Evolutionary conservation across 2,797 vertebrate species (phyloP), one percentile per base, ranked within the genome.

Genomic region (Coranthus polyacanthus): DNA sequence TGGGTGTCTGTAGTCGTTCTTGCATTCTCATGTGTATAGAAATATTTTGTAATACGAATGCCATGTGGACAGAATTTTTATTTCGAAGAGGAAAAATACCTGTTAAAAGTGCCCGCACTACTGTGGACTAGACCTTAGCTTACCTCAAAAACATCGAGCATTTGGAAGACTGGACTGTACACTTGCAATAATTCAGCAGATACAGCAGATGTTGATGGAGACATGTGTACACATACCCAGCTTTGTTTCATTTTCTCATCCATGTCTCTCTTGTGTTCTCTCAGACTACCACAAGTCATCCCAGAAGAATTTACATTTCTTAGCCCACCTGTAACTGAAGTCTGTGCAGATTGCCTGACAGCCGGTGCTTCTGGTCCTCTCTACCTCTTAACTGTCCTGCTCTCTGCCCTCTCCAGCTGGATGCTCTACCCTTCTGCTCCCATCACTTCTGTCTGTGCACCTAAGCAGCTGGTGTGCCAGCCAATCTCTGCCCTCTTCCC

Each of bases 321-420:
- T 17, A 66, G 72, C 60, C 68, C 81, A 88, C 72, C 87, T 86
- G 84, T 50, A 78, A 59, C 12, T 52, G 29, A 66, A 50, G 62
- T 51, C 15, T 8, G 69, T 67, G 41, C 80, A 88, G 75, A 74
- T 47, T 81, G 76, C 49, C 60, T 36, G 72, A 71, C 89, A 88
- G 80, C 72, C 44, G 74, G 74, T 16, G 11, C 20, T 59, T 52
- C 75, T 47, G 55, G 62, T 64, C 54, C n/a, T 75, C 63, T 79
- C 64, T 54, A 36, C 32, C 2, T 11, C 59, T 68, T 22, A 21
- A 49, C 69, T 47, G 68, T 64, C 70, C 75, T 38, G 24, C 68
- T 79, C 77, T 72, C 70, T 84, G 75, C 75, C 82, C 79, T 74
- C 74, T 72, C 84, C 82, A 85, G 81, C 86, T 90, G 88, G 75